Evolutionary conservation across 2,888 invertebrate genomes (phyloP).

Genomic region (Caradrina kadenii): DNA sequence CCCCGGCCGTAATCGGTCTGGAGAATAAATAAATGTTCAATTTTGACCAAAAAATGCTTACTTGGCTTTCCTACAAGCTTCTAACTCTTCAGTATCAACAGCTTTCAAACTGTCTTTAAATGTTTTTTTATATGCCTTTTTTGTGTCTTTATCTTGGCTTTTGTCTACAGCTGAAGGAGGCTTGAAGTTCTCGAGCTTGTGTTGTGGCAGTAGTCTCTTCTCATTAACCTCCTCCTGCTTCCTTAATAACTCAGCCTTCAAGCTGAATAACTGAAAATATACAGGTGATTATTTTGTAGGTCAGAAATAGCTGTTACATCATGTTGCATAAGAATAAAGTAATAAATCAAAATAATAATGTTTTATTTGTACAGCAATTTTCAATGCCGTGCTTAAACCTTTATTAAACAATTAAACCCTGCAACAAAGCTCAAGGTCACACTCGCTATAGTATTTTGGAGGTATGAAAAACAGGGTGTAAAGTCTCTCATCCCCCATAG

Average conservation of each 20-base stretch:
- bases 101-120: constrained; percentile 82
- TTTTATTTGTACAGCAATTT: neutral
- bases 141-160: constrained; percentile 79
- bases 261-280: constrained; percentile 91
- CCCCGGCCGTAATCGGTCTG: too few species aligned
- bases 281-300: neutral
- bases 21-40: too few species aligned
- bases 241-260: constrained; percentile 96
- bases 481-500: too few species aligned
- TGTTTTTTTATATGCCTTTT: constrained; percentile 72
- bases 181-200: constrained; percentile 89
- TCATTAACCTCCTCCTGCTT: constrained; percentile 96
- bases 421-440: neutral
- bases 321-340: neutral
- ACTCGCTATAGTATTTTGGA: too few species aligned
- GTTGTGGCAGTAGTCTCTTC: constrained; percentile 90
- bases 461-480: too few species aligned
- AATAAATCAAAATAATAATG: neutral
- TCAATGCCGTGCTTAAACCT: neutral
- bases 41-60: constrained; percentile 60
- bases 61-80: constrained; percentile 86
- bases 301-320: neutral
- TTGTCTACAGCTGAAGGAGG: constrained; percentile 81
- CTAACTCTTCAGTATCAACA: constrained; percentile 83
- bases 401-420: too few species aligned